phyloP scores from a whole-genome alignment of 2,113 vertebrate species.

The Ceyx margarethae region DNA sequence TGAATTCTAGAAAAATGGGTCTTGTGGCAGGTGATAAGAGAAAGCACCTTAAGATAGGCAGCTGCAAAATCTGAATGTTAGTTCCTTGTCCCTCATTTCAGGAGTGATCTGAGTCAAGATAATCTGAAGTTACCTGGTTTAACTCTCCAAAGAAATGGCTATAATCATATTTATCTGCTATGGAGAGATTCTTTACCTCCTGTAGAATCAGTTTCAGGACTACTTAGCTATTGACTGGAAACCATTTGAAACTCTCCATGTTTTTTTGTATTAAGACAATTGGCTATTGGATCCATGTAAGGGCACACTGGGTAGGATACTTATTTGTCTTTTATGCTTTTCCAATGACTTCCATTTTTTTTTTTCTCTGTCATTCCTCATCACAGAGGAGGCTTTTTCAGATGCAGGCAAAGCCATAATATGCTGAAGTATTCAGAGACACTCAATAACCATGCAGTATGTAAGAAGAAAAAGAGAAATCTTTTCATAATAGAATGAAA shows the following conservation, averaged over 20 bases:
- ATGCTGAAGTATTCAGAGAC: background rate
- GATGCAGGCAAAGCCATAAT: background rate
- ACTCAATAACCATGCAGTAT: background rate
- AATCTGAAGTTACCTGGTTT: background rate
- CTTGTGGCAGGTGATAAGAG: background rate
- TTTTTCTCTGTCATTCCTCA: background rate
- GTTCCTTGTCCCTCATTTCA: background rate
- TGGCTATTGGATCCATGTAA: background rate
- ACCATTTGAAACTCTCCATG: background rate
- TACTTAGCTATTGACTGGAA: background rate
- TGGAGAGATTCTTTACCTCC: background rate
- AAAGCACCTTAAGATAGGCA: background rate
- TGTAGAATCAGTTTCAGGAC: background rate
- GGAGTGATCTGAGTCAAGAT: background rate
- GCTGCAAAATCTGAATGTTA: background rate
- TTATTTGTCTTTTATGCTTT: background rate
- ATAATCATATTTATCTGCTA: background rate
- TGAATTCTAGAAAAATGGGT: background rate
- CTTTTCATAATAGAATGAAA: background rate
- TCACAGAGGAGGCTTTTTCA: background rate
- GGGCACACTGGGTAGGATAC: background rate
- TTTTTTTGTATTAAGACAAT: background rate
- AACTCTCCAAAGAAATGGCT: background rate
- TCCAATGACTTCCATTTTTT: background rate
- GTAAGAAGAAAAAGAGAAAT: background rate